Conservation (phyloP, 2,797 vertebrate species). For the Astyanax mexicanus region DNA sequence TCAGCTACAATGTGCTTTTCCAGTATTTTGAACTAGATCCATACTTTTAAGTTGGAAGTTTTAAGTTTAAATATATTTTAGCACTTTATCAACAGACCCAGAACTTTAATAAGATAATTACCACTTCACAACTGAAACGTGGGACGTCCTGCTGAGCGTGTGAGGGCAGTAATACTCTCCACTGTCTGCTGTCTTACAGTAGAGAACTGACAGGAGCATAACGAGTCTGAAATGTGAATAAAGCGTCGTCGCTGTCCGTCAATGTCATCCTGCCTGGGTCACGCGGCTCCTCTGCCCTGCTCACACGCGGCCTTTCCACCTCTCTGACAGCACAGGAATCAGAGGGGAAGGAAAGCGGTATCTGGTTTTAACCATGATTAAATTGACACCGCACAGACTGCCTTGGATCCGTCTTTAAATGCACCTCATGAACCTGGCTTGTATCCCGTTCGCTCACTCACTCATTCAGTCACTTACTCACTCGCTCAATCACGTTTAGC, state of each 20-base stretch:
- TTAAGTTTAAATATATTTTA: too few relatives aligned
- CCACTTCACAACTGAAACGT: too few relatives aligned
- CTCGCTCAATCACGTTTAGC: neutral
- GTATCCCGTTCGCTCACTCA: neutral
- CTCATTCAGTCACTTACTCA: neutral
- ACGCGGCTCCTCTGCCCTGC: slow-evolving; percentile 61
- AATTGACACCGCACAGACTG: slow-evolving; percentile 83
- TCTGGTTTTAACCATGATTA: slow-evolving; percentile 78
- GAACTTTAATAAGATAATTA: too few relatives aligned
- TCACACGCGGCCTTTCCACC: slow-evolving; percentile 63
- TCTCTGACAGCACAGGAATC: slow-evolving; percentile 77
- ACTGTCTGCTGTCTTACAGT: neutral
- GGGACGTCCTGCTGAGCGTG: too few relatives aligned
- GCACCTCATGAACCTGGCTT: neutral
- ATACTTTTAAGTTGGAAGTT: too few relatives aligned
- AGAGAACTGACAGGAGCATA: neutral
- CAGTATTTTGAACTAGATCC: too few relatives aligned
- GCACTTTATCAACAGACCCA: too few relatives aligned
- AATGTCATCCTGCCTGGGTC: slow-evolving; percentile 51
- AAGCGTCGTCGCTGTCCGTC: slow-evolving; percentile 3
- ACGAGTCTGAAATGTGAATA: slow-evolving; percentile 21
- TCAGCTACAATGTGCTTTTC: too few relatives aligned
- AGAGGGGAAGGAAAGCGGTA: slow-evolving; percentile 74
- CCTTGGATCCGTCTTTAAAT: slow-evolving; percentile 65
- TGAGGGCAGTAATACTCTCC: neutral